A percentile compares a stretch with the other conserved stretches of the same genome.
Conservation (phyloP, 2,113 vertebrate species). For the Procavia capensis region DNA sequence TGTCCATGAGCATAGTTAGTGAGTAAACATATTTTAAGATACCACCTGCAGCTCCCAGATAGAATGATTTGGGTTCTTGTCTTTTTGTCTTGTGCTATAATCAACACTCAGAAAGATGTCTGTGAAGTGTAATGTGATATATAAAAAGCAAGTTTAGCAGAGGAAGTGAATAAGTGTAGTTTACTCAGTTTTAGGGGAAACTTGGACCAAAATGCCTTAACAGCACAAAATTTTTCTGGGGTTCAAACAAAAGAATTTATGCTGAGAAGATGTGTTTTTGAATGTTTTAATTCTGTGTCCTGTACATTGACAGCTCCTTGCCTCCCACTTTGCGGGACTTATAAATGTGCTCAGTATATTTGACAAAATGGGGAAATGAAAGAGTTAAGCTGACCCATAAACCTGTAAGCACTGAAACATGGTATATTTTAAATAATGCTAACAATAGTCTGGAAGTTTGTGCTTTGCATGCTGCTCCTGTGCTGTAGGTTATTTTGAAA, state of each 20-base stretch:
- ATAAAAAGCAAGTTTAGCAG: conserved; percentile 61
- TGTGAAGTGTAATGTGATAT: conserved; percentile 58
- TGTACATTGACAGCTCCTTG: background rate
- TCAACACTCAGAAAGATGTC: conserved; percentile 9
- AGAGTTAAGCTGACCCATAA: conserved; percentile 64
- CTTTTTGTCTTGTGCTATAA: conserved; percentile 17
- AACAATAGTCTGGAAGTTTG: conserved; percentile 77
- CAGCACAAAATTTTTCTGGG: conserved; percentile 69
- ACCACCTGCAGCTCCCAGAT: conserved; percentile 18
- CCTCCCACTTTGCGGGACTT: background rate
- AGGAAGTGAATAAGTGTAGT: conserved; percentile 62
- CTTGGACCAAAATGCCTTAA: conserved; percentile 58
- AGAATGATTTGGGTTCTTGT: conserved; percentile 50
- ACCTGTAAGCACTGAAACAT: conserved; percentile 53
- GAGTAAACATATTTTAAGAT: conserved; percentile 40
- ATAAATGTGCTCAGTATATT: conserved; percentile 41
- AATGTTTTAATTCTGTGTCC: conserved; percentile 62
- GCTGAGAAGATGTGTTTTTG: conserved; percentile 63
- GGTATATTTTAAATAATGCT: conserved; percentile 49
- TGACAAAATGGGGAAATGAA: conserved; percentile 66
- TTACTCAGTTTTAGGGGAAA: conserved; percentile 58
- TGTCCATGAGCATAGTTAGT: background rate
- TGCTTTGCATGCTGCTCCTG: conserved; percentile 79
- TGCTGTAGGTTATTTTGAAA: conserved; percentile 80
- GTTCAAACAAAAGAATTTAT: conserved; percentile 68